A percentile compares a stretch with the other conserved stretches of the same genome.
These are phyloP conservation scores for Cirrhinus molitorella DNA, from an alignment of 2,797 vertebrate species.

Conservation along the genomic window DNA sequence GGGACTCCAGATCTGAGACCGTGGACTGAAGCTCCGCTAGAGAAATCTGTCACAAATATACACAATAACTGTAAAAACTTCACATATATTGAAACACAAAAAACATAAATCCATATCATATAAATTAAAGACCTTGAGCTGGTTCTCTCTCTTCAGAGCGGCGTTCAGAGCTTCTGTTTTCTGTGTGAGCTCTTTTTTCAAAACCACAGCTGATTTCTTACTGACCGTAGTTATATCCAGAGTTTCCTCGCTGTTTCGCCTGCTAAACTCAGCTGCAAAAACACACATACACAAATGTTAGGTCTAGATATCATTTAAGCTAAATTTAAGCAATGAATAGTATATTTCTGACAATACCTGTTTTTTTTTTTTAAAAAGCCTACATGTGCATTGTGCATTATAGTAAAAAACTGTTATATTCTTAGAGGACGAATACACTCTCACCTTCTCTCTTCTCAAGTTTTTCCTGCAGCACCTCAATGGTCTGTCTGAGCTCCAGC, in stretches of 20 bases:
- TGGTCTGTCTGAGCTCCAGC: conserved; percentile 81
- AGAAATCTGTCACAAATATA: conserved; percentile 69
- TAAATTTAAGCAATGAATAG: not conserved
- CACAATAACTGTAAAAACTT: not conserved
- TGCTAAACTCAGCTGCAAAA: conserved; percentile 74
- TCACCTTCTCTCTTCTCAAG: conserved; percentile 78
- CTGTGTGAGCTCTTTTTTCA: conserved; percentile 81
- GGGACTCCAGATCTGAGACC: conserved; percentile 75
- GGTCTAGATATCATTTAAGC: not conserved
- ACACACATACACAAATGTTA: conserved; percentile 27
- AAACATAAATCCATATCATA: conserved; percentile 66
- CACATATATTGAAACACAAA: conserved; percentile 13
- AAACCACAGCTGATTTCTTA: conserved; percentile 72
- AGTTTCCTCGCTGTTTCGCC: conserved; percentile 71
- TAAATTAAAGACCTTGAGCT: conserved; percentile 75
- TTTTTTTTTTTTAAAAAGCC: no score
- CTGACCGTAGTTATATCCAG: conserved; percentile 65
- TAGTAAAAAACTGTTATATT: no score
- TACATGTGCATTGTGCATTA: no score
- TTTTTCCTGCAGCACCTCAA: conserved; percentile 80
- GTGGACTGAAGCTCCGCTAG: conserved; percentile 75
- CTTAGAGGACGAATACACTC: no score
- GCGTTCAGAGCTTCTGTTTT: conserved; percentile 80
- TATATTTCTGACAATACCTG: not conserved
- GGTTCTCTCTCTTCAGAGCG: conserved; percentile 81